Evolutionary conservation across 2,888 invertebrate genomes (phyloP).

Genomic region (Gandaritis pyraliata): DNA sequence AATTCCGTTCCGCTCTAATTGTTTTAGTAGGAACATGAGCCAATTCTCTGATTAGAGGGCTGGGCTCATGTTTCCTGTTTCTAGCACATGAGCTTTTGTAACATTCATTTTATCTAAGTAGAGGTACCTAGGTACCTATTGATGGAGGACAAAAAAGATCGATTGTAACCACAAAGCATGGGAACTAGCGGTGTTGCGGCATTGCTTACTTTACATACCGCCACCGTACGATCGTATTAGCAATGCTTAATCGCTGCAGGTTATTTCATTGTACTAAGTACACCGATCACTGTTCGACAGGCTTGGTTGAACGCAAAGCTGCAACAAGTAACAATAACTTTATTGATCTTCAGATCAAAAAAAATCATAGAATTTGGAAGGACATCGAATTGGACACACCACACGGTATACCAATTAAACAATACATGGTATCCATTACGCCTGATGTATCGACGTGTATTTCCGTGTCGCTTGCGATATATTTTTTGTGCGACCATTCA

Average conservation of each 20-base stretch:
- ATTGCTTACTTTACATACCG: conserved; percentile 37
- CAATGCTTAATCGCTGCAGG: conserved; percentile 29
- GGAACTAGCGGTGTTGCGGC: conserved; percentile 61
- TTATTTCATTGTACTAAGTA: conserved; percentile 38
- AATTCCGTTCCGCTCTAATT: conserved; percentile 83
- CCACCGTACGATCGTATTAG: conserved; percentile 23
- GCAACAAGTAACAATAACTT: no score
- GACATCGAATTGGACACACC: conserved; percentile 6
- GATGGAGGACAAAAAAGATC: conserved; percentile 68
- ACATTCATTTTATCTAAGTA: conserved; percentile 36
- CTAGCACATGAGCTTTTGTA: conserved; percentile 84
- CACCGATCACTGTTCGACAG: conserved; percentile 17
- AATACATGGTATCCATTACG: conserved; percentile 12
- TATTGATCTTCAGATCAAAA: no score
- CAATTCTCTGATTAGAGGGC: conserved; percentile 88
- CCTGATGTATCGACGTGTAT: conserved; percentile 14
- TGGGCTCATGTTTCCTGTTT: conserved; percentile 88
- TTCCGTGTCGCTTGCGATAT: conserved; percentile 20
- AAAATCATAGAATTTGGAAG: conserved; percentile 20
- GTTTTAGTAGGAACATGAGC: conserved; percentile 85
- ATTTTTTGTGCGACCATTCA: conserved; percentile 22
- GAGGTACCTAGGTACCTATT: conserved; percentile 62
- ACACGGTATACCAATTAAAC: neutral
- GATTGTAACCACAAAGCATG: conserved; percentile 62
- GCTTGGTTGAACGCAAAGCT: no score